Conservation (phyloP, 1,140 invertebrate species). For the Drosophila bocki region DNA sequence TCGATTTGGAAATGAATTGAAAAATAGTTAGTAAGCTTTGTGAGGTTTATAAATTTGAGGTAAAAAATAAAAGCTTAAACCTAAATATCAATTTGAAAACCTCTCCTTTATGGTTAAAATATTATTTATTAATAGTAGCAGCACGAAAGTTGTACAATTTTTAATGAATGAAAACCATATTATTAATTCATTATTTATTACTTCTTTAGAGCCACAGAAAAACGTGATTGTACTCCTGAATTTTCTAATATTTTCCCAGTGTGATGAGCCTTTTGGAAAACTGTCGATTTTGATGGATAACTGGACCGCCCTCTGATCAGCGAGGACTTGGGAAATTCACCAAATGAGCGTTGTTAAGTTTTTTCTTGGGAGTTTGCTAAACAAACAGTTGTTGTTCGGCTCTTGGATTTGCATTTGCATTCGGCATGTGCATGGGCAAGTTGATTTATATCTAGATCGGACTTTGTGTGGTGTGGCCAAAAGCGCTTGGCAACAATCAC, state of each 20-base stretch:
- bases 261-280: conserved; percentile 21
- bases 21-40: neutral
- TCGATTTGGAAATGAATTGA: no score
- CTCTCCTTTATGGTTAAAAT: neutral
- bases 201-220: no score
- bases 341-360: conserved; percentile 23
- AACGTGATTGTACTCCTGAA: neutral
- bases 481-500: conserved; percentile 66
- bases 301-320: conserved; percentile 20
- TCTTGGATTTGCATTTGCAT: conserved; percentile 52
- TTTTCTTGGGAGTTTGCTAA: conserved; percentile 9
- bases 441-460: conserved; percentile 74
- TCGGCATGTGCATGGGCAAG: conserved; percentile 54
- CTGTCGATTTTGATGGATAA: conserved; percentile 46
- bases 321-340: conserved; percentile 60
- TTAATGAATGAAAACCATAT: neutral
- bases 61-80: neutral
- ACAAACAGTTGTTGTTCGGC: conserved; percentile 29
- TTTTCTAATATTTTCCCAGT: conserved; percentile 13
- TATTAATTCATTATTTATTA: neutral
- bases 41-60: neutral
- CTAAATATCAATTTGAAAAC: neutral
- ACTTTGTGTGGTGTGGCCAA: conserved; percentile 64
- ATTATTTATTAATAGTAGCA: neutral
- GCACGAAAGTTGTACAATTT: neutral